Conservation (phyloP, 1,140 invertebrate species). For the Portunus trituberculatus region DNA sequence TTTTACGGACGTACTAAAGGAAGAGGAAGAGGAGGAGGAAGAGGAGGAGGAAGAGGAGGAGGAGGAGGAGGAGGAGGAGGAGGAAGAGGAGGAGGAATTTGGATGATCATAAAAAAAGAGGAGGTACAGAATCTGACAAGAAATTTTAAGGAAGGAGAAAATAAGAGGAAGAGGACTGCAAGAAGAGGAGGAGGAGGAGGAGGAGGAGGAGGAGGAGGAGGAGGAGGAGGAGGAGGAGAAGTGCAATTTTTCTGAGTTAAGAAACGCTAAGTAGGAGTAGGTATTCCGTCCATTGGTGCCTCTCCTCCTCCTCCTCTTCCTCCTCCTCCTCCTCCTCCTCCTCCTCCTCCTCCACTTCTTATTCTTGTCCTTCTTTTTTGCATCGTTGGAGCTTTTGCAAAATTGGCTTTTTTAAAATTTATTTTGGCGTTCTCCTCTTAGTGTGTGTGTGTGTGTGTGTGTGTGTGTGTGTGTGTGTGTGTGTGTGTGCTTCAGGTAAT, state of each 20-base stretch:
- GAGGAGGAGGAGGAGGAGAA: neutral
- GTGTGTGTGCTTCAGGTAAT: neutral
- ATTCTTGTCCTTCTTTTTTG: neutral
- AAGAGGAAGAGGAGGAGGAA: slow-evolving; percentile 2
- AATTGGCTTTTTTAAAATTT: neutral
- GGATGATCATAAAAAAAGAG: neutral
- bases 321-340: slow-evolving; percentile 6
- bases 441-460: slow-evolving; percentile 10
- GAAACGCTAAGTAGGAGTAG: slow-evolving; percentile 4
- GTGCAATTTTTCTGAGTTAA: slow-evolving; percentile 7
- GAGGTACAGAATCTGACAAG: neutral
- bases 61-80: neutral
- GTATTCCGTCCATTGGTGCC: neutral
- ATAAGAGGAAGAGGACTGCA: neutral
- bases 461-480: neutral
- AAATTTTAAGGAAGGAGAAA: neutral
- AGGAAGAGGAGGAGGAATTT: neutral
- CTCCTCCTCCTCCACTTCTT: neutral
- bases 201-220: neutral
- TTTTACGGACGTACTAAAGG: neutral
- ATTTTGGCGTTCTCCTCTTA: neutral
- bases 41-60: neutral
- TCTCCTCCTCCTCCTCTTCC: neutral
- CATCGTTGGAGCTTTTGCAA: neutral
- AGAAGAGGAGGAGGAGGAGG: neutral